Percentiles rank a stretch among this genome's conserved stretches.
Conservation (phyloP, 2,888 invertebrate species). For the Eurytoma californica region DNA sequence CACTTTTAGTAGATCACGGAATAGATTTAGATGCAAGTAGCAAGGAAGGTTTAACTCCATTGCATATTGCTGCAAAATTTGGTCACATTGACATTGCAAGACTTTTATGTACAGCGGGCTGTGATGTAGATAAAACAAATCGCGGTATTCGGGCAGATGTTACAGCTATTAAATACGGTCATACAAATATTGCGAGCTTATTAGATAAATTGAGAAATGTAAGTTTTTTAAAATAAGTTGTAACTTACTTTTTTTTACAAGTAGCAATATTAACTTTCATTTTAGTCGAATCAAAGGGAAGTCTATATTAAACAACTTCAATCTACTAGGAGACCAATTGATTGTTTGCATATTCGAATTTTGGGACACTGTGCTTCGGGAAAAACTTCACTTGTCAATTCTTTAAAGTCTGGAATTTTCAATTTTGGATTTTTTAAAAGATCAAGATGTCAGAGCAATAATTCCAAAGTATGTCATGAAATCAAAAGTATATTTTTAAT, state of each 20-base stretch:
- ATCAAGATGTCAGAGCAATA: constrained; percentile 75
- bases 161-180: constrained; percentile 85
- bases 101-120: constrained; percentile 83
- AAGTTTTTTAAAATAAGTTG: constrained; percentile 65
- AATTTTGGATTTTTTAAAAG: constrained; percentile 80
- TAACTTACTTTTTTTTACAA: not conserved
- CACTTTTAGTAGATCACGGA: constrained; percentile 71
- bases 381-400: constrained; percentile 82
- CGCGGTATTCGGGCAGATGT: constrained; percentile 85
- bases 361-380: constrained; percentile 85
- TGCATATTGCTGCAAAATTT: constrained; percentile 84
- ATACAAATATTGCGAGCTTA: constrained; percentile 82
- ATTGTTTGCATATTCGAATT: constrained; percentile 82
- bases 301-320: constrained; percentile 80
- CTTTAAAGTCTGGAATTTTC: constrained; percentile 82
- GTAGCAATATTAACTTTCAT: constrained; percentile 28
- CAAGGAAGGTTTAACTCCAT: constrained; percentile 79
- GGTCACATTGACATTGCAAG: constrained; percentile 83
- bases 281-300: constrained; percentile 73
- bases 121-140: constrained; percentile 82
- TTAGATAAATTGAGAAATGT: constrained; percentile 81
- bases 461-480: constrained; percentile 65
- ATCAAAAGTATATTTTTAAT: not conserved
- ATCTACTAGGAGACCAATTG: constrained; percentile 77
- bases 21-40: constrained; percentile 80